A percentile compares a stretch with the other conserved stretches of the same genome.
Evolutionary conservation across 2,888 invertebrate genomes (phyloP).

Genomic region (Diachrysia chrysitis): DNA sequence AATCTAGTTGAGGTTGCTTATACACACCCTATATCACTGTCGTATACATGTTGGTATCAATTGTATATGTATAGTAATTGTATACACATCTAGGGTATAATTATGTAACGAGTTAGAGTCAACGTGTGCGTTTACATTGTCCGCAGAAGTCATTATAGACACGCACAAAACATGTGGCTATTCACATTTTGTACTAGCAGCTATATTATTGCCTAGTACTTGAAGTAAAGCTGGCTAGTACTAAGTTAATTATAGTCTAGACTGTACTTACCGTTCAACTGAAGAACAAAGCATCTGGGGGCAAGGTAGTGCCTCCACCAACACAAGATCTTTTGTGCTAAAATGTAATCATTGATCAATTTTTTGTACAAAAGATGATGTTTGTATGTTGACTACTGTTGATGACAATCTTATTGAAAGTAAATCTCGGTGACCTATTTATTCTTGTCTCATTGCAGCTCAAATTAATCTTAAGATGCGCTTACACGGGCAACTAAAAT

Average conservation of each 20-base stretch:
- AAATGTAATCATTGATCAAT: too few relatives aligned
- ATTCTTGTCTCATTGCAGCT: too few relatives aligned
- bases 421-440: too few relatives aligned
- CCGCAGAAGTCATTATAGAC: conserved; percentile 23
- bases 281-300: too few relatives aligned
- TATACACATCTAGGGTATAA: background rate
- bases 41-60: too few relatives aligned
- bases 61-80: background rate
- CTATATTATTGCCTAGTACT: background rate
- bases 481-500: too few relatives aligned
- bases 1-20: background rate
- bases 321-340: too few relatives aligned
- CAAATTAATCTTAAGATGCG: too few relatives aligned
- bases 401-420: too few relatives aligned
- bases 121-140: conserved; percentile 32
- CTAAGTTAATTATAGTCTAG: background rate
- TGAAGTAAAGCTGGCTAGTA: background rate
- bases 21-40: background rate
- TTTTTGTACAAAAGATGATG: too few relatives aligned
- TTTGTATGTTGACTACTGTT: too few relatives aligned
- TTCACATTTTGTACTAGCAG: conserved; percentile 18
- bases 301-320: too few relatives aligned
- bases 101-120: conserved; percentile 8
- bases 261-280: background rate
- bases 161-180: conserved; percentile 2